phyloP scores from a whole-genome alignment of 2,888 invertebrate genomes.

The Endotricha flammealis region DNA sequence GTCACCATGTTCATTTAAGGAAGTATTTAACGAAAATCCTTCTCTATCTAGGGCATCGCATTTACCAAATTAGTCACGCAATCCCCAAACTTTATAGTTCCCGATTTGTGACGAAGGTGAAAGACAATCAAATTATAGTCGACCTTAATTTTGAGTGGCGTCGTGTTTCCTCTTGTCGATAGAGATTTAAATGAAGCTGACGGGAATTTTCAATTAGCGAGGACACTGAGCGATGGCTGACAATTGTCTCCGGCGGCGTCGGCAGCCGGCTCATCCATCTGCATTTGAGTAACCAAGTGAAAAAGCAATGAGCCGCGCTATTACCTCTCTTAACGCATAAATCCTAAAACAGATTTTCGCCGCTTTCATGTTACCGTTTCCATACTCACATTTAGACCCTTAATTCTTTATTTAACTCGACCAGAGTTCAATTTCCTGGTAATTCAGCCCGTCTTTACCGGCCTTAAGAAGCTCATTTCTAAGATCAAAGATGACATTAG shows the following conservation, averaged over 20 bases:
- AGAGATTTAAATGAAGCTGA: constrained; percentile 70
- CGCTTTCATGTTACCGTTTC: constrained; percentile 19
- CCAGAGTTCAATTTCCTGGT: constrained; percentile 9
- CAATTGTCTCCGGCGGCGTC: constrained; percentile 65
- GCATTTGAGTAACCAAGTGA: constrained; percentile 74
- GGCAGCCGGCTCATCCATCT: constrained; percentile 67
- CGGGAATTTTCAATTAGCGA: constrained; percentile 73
- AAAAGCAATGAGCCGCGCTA: constrained; percentile 73
- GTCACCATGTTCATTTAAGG: background rate
- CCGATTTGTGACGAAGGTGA: constrained; percentile 34
- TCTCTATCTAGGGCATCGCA: constrained; percentile 10
- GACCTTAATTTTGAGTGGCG: constrained; percentile 50
- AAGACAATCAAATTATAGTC: constrained; percentile 45
- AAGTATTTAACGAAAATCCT: background rate
- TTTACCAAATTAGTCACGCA: constrained; percentile 24
- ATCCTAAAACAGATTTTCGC: constrained; percentile 44
- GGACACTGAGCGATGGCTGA: constrained; percentile 72
- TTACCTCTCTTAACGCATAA: constrained; percentile 64
- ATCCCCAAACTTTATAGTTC: constrained; percentile 25
- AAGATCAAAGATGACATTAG: constrained; percentile 8
- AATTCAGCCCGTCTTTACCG: constrained; percentile 6
- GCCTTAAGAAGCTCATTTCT: constrained; percentile 5
- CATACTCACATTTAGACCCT: constrained; percentile 2
- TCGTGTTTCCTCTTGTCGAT: constrained; percentile 55
- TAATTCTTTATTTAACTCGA: constrained; percentile 7